Percentiles rank a stretch among this genome's conserved stretches.
These are phyloP conservation scores for Bryconaethiops microstoma DNA, from an alignment of 2,797 vertebrate species.

Conservation along the genomic window DNA sequence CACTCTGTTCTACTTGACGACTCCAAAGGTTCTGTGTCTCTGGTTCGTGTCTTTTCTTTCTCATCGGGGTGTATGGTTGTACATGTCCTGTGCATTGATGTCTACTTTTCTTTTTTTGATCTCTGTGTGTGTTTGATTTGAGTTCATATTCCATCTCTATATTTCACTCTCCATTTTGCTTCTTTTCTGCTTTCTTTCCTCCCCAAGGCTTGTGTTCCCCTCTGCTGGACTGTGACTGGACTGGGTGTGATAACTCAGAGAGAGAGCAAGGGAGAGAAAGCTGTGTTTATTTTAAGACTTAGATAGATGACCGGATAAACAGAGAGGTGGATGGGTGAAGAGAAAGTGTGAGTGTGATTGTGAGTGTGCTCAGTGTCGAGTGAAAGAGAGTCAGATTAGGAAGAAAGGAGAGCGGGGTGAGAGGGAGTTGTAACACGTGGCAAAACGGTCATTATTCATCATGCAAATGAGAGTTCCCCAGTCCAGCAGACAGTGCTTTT, in stretches of 20 bases:
- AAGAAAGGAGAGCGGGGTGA: neutral
- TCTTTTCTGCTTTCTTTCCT: conserved; percentile 39
- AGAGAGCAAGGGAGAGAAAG: neutral
- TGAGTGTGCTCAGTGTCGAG: neutral
- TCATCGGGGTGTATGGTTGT: neutral
- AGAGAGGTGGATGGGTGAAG: conserved; percentile 23
- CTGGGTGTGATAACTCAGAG: conserved; percentile 54
- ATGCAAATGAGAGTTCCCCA: conserved; percentile 31
- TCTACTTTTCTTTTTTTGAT: conserved; percentile 8
- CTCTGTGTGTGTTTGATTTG: conserved; percentile 40
- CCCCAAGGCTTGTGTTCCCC: conserved; percentile 53
- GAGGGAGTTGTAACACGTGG: conserved; percentile 27
- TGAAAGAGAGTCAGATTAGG: conserved; percentile 20
- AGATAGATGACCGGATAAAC: conserved; percentile 37
- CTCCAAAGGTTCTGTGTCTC: no score
- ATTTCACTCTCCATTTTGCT: conserved; percentile 47
- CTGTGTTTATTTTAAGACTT: conserved; percentile 46
- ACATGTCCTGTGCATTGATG: neutral
- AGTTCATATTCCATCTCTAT: conserved; percentile 46
- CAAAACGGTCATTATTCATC: conserved; percentile 32
- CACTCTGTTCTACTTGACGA: no score
- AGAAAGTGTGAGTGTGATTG: conserved; percentile 6
- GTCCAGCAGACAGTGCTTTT: neutral
- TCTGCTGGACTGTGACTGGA: conserved; percentile 59
- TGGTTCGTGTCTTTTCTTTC: neutral